Conservation (phyloP, 2,113 vertebrate species). For the Anguilla japonica region DNA sequence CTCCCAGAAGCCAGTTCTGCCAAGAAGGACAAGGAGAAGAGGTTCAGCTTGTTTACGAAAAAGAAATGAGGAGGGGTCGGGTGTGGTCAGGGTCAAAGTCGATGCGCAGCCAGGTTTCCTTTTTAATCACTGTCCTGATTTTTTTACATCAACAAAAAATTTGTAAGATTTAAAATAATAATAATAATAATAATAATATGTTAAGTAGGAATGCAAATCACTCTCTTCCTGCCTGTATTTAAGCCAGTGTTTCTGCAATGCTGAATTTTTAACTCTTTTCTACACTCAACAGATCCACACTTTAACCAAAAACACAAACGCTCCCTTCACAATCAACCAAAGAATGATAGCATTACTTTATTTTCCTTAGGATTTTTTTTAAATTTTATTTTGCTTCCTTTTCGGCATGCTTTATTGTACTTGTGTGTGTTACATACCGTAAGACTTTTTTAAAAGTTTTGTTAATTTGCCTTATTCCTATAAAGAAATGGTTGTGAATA, state of each 20-base stretch:
- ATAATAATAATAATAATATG: conserved; percentile 42
- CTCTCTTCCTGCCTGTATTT: conserved; percentile 64
- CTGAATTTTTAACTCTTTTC: conserved; percentile 42
- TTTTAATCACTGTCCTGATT: conserved; percentile 52
- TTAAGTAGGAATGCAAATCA: conserved; percentile 54
- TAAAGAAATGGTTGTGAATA: conserved; percentile 72
- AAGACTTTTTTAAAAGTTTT: conserved; percentile 42
- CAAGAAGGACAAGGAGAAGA: conserved; percentile 86
- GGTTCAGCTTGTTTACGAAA: conserved; percentile 87
- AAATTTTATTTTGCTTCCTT: conserved; percentile 36
- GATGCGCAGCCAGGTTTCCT: conserved; percentile 46
- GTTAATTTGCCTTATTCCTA: conserved; percentile 61
- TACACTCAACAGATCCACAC: conserved; percentile 57
- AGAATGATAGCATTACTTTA: conserved; percentile 59
- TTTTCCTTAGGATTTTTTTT: conserved; percentile 35
- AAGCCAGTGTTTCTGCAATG: conserved; percentile 51
- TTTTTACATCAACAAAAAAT: conserved; percentile 56
- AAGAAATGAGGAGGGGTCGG: conserved; percentile 78
- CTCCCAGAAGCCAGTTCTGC: conserved; percentile 60
- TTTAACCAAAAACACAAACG: conserved; percentile 61
- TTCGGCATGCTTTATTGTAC: conserved; percentile 56
- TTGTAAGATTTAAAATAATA: conserved; percentile 52
- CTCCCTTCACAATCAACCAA: conserved; percentile 70
- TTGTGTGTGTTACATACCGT: conserved; percentile 43
- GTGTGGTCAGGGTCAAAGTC: conserved; percentile 43